Base-by-base conservation (phyloP, 2,797 vertebrate species). In the Muscicapa comitata region DNA sequence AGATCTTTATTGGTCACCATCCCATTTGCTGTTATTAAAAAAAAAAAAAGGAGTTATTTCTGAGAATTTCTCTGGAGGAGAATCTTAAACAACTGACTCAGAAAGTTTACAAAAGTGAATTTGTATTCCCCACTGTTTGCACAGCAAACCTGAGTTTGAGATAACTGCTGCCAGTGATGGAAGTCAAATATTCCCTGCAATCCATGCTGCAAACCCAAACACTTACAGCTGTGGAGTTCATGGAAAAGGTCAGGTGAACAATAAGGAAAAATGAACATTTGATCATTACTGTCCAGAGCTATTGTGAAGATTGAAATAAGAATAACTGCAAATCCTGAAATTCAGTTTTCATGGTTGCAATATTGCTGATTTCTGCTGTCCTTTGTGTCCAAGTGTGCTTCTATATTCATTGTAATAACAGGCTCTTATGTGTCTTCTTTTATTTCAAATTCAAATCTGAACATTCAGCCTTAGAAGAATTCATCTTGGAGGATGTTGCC, bases 171-270 rank as follows among this genome's bases (percentile, higher is more conserved):
- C 2, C 47, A 48, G 43, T 83, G 84, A 83, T 86, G 76, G 65
- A 93, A 95, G 47, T 37, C 45, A 84, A 96, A 94, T 20, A 83
- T 9, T 61, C n/a, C 66, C 33, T 21, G 13, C 31, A 61, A 28
- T 20, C 11, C 35, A 3, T 10, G 25, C 13, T 81, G 31, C 25
- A 72, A 68, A 47, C 14, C 11, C 31, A 93, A 79, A 81, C 8
- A 68, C 18, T 48, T 40, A 12, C 5, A 26, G 11, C 21, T 38
- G 31, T 4, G 31, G 6, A 0, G 0, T 61, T 45, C 42, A 16
- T 29, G n/a, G 42, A 55, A 88, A 58, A 62, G 5, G 55, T 24
- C 23, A 47, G 23, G 13, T 26, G 25, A 53, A 62, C 13, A 86
- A n/a, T 11, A 48, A 65, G 7, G 16, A 66, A 81, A 86, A 91